Evolutionary conservation across 2,113 vertebrate genomes (phyloP).

Genomic region (Ceyx cyanopectus): DNA sequence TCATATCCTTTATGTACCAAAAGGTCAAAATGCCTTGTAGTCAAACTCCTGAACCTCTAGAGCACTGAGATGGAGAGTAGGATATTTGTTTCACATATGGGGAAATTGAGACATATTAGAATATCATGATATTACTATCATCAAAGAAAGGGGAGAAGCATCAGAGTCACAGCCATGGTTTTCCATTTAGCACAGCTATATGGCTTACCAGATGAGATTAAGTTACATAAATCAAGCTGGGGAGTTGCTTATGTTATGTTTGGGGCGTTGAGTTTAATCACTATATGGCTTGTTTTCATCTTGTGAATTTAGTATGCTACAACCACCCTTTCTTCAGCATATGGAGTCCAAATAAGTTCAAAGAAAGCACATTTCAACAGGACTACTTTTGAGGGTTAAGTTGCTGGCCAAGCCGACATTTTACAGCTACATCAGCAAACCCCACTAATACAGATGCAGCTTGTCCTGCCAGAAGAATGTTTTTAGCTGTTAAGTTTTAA

Average conservation of each 20-base stretch:
- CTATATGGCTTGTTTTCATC: background rate
- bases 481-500: too few relatives aligned
- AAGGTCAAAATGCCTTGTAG: background rate
- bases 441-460: background rate
- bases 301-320: background rate
- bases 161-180: background rate
- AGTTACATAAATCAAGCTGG: background rate
- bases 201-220: constrained; percentile 3
- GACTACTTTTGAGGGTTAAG: background rate
- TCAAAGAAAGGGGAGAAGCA: background rate
- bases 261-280: constrained; percentile 17
- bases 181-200: background rate
- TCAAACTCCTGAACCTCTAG: background rate
- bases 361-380: background rate
- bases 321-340: background rate
- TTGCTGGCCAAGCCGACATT: background rate
- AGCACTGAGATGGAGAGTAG: background rate
- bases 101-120: background rate
- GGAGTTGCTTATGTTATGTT: background rate
- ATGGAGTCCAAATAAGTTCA: background rate
- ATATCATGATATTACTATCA: background rate
- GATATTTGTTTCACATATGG: background rate
- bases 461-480: background rate
- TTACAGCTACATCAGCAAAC: constrained; percentile 9
- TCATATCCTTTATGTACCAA: background rate